Conservation (phyloP, 2,113 vertebrate genomes). For the Neodontobutis hainanensis region DNA sequence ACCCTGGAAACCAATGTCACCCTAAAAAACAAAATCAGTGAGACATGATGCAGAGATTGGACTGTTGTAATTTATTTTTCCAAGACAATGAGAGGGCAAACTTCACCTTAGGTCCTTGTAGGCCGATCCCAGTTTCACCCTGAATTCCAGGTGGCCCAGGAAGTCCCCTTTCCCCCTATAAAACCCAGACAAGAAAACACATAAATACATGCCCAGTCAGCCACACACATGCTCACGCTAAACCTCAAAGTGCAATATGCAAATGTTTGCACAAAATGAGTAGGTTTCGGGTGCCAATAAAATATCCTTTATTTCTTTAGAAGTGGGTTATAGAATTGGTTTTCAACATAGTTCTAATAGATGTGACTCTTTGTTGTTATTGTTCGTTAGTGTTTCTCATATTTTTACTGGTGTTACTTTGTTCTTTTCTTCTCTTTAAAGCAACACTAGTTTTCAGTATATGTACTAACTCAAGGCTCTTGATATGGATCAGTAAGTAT, state of each 20-base stretch:
- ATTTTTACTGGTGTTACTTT: not conserved
- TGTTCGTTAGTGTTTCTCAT: too few relatives aligned
- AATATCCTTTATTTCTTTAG: not conserved
- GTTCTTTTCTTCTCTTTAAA: too few relatives aligned
- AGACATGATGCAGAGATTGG: conserved; percentile 16
- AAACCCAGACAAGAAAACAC: conserved; percentile 24
- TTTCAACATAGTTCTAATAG: not conserved
- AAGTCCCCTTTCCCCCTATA: conserved; percentile 89
- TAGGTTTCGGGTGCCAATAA: not conserved
- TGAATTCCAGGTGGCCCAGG: conserved; percentile 86
- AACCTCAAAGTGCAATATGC: not conserved
- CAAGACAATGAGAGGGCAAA: conserved; percentile 4
- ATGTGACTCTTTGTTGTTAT: not conserved
- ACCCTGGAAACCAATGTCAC: conserved; percentile 83
- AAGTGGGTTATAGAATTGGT: not conserved
- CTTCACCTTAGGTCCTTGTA: conserved; percentile 87
- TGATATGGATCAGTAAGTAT: too few relatives aligned
- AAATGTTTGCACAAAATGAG: not conserved
- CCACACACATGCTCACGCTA: not conserved
- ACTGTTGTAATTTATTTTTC: conserved; percentile 20
- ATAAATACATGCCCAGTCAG: not conserved
- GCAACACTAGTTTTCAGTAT: too few relatives aligned
- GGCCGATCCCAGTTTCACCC: conserved; percentile 87
- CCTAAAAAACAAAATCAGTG: conserved; percentile 69
- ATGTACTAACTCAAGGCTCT: too few relatives aligned